Conservation (phyloP, 1,140 invertebrate genomes). For the Akabosia matsudoensis region DNA sequence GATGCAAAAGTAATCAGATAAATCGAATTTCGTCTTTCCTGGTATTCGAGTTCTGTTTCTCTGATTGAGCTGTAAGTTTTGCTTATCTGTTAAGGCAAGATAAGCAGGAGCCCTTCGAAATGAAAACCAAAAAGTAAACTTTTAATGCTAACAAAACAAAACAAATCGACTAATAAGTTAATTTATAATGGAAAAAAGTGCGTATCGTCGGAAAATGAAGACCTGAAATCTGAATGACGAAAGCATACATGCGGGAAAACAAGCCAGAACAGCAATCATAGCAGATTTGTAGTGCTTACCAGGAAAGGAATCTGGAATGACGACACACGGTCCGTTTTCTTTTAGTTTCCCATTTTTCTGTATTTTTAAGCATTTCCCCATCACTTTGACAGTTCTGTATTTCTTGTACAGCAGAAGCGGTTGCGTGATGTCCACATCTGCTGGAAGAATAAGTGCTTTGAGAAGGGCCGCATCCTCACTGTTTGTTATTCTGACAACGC, state of each 20-base stretch:
- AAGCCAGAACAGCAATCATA: no score
- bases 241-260: not conserved
- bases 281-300: conserved; percentile 45
- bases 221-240: not conserved
- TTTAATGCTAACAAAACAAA: not conserved
- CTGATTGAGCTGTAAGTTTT: no score
- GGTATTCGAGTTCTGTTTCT: no score
- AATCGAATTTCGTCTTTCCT: no score
- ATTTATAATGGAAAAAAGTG: not conserved
- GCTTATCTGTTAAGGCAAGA: no score
- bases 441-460: conserved; percentile 39
- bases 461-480: conserved; percentile 37
- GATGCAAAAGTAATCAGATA: no score
- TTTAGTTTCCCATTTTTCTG: conserved; percentile 47
- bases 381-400: conserved; percentile 49
- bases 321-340: conserved; percentile 48
- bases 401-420: conserved; percentile 50
- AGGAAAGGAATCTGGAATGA: conserved; percentile 51
- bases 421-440: conserved; percentile 48
- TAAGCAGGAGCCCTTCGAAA: not conserved
- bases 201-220: not conserved
- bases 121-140: not conserved
- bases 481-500: conserved; percentile 45
- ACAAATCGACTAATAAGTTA: not conserved
- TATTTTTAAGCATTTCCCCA: conserved; percentile 48